A percentile compares a stretch with the other conserved stretches of the same genome.
Evolutionary conservation across 30 jellyfish, hydroid and myxozoan genomes (phyloP).

Genomic region (Turritopsis dohrnii): DNA sequence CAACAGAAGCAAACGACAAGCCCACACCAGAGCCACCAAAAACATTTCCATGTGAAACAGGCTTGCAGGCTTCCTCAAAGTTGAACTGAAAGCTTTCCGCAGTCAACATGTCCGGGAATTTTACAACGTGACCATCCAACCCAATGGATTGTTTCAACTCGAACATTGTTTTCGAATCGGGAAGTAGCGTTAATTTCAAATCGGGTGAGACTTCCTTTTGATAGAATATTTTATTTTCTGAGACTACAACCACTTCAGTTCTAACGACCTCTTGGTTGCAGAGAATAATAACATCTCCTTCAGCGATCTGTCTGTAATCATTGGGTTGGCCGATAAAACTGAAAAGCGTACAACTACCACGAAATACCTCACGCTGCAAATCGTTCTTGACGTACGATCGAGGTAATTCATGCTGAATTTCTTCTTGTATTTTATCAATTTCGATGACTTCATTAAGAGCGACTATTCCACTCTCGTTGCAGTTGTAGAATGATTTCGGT

Average conservation of each 20-base stretch:
- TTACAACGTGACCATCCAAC: not conserved
- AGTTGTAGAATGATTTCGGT: slow-evolving; percentile 41
- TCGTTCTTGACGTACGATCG: not conserved
- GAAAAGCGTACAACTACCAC: not conserved
- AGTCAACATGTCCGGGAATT: slow-evolving; percentile 19
- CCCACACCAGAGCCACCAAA: slow-evolving; percentile 49
- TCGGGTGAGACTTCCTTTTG: not conserved
- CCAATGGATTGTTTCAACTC: not conserved
- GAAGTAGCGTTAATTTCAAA: slow-evolving; percentile 4
- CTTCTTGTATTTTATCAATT: no score
- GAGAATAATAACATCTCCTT: not conserved
- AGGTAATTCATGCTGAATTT: not conserved
- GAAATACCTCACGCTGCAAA: not conserved
- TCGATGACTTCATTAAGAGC: no score
- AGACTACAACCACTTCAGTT: not conserved
- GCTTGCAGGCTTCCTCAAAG: not conserved
- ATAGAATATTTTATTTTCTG: not conserved
- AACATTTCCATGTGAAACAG: not conserved
- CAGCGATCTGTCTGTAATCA: not conserved
- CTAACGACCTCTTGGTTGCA: not conserved
- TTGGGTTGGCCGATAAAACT: not conserved
- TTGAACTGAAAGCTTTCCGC: slow-evolving; percentile 17
- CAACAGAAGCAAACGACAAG: slow-evolving; percentile 54
- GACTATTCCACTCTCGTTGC: no score
- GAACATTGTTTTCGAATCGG: slow-evolving; percentile 22